Evolutionary conservation across 2,888 invertebrate genomes (phyloP), one percentile per base, ranked within the genome.

Genomic region (Lasioglossum pauxillum): DNA sequence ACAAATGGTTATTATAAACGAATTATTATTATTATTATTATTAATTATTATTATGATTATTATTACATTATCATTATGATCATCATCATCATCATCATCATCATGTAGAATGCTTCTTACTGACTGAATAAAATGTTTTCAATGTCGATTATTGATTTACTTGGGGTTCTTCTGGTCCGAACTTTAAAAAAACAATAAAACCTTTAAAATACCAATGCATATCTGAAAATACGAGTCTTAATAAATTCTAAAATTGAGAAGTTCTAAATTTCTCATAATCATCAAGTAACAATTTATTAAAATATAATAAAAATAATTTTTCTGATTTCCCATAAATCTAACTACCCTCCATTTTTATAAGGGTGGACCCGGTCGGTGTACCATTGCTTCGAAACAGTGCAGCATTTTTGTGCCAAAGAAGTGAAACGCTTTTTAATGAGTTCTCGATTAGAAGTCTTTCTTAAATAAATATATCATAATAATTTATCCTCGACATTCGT

Each of bases 81-180:
- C 89, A 92, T 69, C 67, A 64, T 64, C 64, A 64, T 91, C 90
- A 92, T 92, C 91, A 92, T 92, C 92, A 93, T 93, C 92, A 92
- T 94, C 94, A 94, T 95, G 95, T 95, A 95, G 94, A 94, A 94
- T 93, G 94, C 95, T 94, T 95, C 94, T 95, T 95, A 95, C 94
- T 94, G 95, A 95, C 94, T 94, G 95, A 95, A 95, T 95, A 95
- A 95, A 95, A 95, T 94, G 95, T 95, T 95, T 95, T 94, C 93
- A 95, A 95, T 95, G 95, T 95, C 94, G 89, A 81, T 46, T 53
- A 72, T 75, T 67, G 60, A 49, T 80, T 77, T 46, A 64, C n/a
- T 71, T 71, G 41, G 12, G 12, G 14, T 41, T n/a, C 71, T 71
- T 71, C 71, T 41, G n/a, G 5, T 71, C 14, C 14, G 5, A 38